These are phyloP conservation scores for Oreochromis spilurus DNA, from an alignment of 2,113 vertebrate species.

Conservation along the genomic window DNA sequence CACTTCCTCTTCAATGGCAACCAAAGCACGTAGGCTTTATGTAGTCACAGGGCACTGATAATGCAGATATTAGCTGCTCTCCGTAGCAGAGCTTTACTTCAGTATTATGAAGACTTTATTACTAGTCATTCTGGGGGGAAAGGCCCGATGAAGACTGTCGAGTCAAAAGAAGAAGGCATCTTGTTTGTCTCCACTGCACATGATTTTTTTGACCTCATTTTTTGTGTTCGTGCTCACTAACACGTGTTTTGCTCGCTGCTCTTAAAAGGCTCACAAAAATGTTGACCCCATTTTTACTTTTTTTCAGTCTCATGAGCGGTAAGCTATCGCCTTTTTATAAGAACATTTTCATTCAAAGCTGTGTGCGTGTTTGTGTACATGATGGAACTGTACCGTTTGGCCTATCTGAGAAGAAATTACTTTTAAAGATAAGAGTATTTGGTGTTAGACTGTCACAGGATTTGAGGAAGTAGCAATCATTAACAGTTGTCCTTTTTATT, in stretches of 20 bases:
- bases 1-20: neutral
- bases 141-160: neutral
- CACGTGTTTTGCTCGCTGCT: neutral
- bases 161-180: neutral
- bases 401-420: fast-evolving
- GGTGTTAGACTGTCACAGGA: neutral
- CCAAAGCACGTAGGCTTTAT: neutral
- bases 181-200: neutral
- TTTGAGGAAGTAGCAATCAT: neutral
- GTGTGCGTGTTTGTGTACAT: neutral
- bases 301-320: neutral
- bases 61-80: neutral
- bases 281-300: neutral
- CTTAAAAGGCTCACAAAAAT: neutral
- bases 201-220: neutral
- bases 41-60: neutral
- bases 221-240: neutral
- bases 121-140: neutral
- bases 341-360: neutral
- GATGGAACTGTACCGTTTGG: neutral
- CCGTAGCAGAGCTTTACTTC: fast-evolving
- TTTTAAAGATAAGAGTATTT: neutral
- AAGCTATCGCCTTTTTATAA: neutral
- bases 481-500: neutral
- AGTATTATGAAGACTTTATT: neutral